Evolutionary conservation across 2,888 invertebrate genomes (phyloP), one percentile per base, ranked within the genome.

Genomic region (Drosophila yooni): DNA sequence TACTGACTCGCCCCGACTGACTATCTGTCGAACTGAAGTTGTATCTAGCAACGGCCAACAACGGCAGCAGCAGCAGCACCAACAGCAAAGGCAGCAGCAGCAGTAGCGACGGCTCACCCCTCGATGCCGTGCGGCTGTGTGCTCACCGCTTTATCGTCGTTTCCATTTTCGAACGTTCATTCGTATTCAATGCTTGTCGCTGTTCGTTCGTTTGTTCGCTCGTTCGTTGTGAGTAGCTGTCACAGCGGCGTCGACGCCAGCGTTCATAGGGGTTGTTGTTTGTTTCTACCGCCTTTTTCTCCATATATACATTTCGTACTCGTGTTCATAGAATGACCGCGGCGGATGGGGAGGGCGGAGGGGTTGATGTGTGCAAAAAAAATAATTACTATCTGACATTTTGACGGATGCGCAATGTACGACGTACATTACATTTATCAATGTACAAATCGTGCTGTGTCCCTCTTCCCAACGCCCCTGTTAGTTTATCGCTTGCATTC

Each of bases 111-210:
- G 46, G 61, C 70, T 70, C 78, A 79, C 78, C 78, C 78, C 78
- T 71, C 53, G 71, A 43, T 68, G 71, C 65, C 68, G 78, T 68
- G 69, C 78, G 75, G 60, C 80, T 71, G 74, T 79, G 72, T 69
- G 66, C 80, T 25, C 65, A 72, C 75, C 80, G 80, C 81, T 81
- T 81, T 81, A 81, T 81, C 78, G 75, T 77, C 81, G 81, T 72
- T 75, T 81, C 78, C 72, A 73, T 75, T 81, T 81, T 81, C 57
- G 59, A 78, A 62, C 78, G 57, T 81, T 81, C 81, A 81, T 81
- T 81, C 81, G 81, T 81, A 81, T 81, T 81, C 81, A 78, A 71
- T 81, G 81, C 75, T 75, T 78, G 81, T 81, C 81, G 75, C 74
- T 76, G 75, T 70, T 69, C 27, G 59, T 62, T 53, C 27, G 59